Evolutionary conservation across 2,888 invertebrate species (phyloP), one percentile per base, ranked within the genome.

Genomic region (Drosophila suboccidentalis): DNA sequence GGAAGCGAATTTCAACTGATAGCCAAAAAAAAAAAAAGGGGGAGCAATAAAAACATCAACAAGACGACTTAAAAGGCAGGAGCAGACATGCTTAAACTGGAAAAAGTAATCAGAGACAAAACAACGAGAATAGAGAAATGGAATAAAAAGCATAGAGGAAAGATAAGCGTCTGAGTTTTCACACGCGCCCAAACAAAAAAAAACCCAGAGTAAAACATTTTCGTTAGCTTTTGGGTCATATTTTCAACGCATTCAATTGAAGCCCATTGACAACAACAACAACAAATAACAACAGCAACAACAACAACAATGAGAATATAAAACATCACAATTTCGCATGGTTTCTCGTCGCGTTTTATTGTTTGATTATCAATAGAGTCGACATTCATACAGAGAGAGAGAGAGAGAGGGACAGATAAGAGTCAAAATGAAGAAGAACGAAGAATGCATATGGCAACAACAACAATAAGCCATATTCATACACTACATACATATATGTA

Each of bases 311-410:
- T 6, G 26, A 32, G 4, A 4, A 64, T 41, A 49, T 39, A 49
- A 44, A 49, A 64, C 62, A 64, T 43, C 41, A 62, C 43, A 69
- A 74, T 78, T 78, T 78, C 44, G 69, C 76, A 69, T 76, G 76
- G 69, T 70, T 77, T 70, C 67, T 66, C 71, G 54, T 69, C 67
- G 73, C 80, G 66, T 87, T 82, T 82, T 73, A 82, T 87, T 85
- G 80, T 76, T 76, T 82, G 85, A 87, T 87, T 82, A 87, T 82
- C 85, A 84, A 82, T 79, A 71, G 75, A 73, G 47, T 17, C 57
- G 57, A 39, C 47, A 55, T 38, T 15, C 54, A 57, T 49, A 73
- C 57, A 19, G 47, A 36, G 19, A 29, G 29, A 43, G 19, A 29
- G 29, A 43, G 26, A 26, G 5, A 6, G 26, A 26, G 19, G n/a